Evolutionary conservation across 1,140 invertebrate species (phyloP), one percentile per base, ranked within the genome.

Genomic region (Pachyrhynchus sulphureomaculatus): DNA sequence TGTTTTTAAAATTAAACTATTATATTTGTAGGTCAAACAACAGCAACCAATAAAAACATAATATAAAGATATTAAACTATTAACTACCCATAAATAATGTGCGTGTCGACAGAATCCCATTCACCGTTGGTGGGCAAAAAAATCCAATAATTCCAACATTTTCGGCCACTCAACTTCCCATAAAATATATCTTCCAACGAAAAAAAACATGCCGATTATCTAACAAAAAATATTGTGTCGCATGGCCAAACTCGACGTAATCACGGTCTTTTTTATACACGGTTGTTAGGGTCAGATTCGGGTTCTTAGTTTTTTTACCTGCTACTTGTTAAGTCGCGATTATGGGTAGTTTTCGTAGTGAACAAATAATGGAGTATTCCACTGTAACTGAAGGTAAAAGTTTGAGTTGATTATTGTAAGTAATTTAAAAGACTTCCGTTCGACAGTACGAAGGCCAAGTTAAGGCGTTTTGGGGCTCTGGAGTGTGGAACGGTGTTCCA

Each of bases 191-290:
- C 39, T 41, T 36, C 13, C 20, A n/a, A 20, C 6, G 34, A 41
- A 53, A 41, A 53, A 53, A 53, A 53, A 53, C 20, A 18, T 24
- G 36, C 23, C 34, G 37, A 53, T 41, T 42, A 53, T 10, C 29
- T 36, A 51, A 51, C 26, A 39, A 53, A 53, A 39, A 53, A 53
- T 41, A 39, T 42, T 39, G 51, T 41, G 51, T 41, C 51, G 51
- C 23, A 53, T n/a, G 51, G 51, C 32, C 12, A 10, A 12, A 41
- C 23, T 53, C 51, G 21, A 13, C 20, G 33, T 36, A 12, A 10
- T 29, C 21, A 12, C 33, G 34, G 13, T 53, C 24, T 34, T 41
- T 52, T 37, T 51, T 37, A 29, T 12, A 49, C 32, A 51, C 32
- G 13, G 32, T 6, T 53, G 6, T 13, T 1, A 53, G 51, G 51